Percentiles rank a stretch among this genome's conserved stretches.
phyloP scores from a whole-genome alignment of 2,113 vertebrate genomes.

The Oncorhynchus keta region DNA sequence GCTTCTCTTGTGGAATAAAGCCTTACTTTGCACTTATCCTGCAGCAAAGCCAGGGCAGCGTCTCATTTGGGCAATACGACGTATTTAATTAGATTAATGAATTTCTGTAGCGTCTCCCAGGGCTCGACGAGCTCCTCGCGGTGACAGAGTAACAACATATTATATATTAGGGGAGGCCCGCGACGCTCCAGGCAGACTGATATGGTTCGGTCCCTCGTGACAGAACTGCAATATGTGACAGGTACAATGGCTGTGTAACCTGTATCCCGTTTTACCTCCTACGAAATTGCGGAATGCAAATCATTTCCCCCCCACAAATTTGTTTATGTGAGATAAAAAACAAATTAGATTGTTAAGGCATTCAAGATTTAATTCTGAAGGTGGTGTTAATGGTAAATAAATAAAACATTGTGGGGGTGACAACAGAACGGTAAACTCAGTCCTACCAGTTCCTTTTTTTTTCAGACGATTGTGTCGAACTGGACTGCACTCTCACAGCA shows the following conservation, averaged over 20 bases:
- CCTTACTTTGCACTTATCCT: constrained; percentile 98
- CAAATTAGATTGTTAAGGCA: not conserved
- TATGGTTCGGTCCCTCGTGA: constrained; percentile 75
- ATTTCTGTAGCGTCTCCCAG: constrained; percentile 91
- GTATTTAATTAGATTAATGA: constrained; percentile 99
- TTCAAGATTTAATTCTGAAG: not conserved
- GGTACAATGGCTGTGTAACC: constrained; percentile 74
- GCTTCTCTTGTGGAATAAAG: constrained; percentile 93
- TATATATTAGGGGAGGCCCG: constrained; percentile 87
- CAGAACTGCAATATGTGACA: constrained; percentile 75
- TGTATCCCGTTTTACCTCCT: constrained; percentile 76
- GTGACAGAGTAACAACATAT: constrained; percentile 95
- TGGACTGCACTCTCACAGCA: no score
- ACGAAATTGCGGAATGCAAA: constrained; percentile 81
- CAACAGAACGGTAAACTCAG: no score
- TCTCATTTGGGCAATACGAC: constrained; percentile 98
- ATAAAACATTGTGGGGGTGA: no score
- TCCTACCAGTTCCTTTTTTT: no score
- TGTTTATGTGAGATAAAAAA: constrained; percentile 32
- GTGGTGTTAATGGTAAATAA: not conserved
- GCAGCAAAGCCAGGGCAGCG: constrained; percentile 92
- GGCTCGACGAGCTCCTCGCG: constrained; percentile 89
- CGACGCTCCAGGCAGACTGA: constrained; percentile 82
- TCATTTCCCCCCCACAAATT: constrained; percentile 39
- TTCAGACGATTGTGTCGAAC: no score